phyloP scores from a whole-genome alignment of 2,888 invertebrate species.

The Dorcus hopei region DNA sequence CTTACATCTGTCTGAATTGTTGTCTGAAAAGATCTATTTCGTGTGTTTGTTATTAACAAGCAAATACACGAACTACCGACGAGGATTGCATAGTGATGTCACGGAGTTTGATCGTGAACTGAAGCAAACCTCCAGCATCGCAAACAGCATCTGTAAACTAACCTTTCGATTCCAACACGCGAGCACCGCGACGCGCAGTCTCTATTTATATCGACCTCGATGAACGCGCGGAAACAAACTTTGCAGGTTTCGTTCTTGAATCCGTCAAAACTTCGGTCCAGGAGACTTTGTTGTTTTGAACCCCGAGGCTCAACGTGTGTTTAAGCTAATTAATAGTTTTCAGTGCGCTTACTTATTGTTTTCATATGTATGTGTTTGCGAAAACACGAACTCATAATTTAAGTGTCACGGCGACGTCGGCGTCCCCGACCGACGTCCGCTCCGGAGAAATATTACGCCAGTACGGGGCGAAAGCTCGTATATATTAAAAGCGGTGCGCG shows the following conservation, averaged over 20 bases:
- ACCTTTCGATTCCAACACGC: slow-evolving; percentile 34
- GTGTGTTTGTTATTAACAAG: too few species aligned
- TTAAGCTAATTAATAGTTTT: slow-evolving; percentile 9
- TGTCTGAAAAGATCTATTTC: too few species aligned
- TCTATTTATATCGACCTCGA: slow-evolving; percentile 36
- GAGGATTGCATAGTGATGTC: slow-evolving; percentile 31
- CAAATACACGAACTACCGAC: slow-evolving; percentile 13
- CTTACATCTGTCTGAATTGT: too few species aligned
- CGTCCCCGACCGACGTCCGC: too few species aligned
- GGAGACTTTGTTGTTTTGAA: neutral
- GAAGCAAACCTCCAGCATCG: slow-evolving; percentile 25
- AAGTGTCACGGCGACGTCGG: too few species aligned
- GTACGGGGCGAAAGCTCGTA: too few species aligned
- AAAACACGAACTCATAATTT: neutral
- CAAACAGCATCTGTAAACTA: slow-evolving; percentile 35
- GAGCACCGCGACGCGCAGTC: slow-evolving; percentile 35
- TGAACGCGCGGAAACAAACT: slow-evolving; percentile 32
- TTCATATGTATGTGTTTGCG: neutral
- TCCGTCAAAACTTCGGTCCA: slow-evolving; percentile 21
- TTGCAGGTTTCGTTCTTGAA: slow-evolving; percentile 21
- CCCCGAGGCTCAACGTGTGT: neutral
- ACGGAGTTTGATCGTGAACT: slow-evolving; percentile 29
- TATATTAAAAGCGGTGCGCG: too few species aligned
- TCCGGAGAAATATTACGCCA: too few species aligned
- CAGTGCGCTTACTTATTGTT: neutral